Evolutionary conservation across 2,113 vertebrate species (phyloP), one percentile per base, ranked within the genome.

Genomic region (Cyprinodon tularosa): DNA sequence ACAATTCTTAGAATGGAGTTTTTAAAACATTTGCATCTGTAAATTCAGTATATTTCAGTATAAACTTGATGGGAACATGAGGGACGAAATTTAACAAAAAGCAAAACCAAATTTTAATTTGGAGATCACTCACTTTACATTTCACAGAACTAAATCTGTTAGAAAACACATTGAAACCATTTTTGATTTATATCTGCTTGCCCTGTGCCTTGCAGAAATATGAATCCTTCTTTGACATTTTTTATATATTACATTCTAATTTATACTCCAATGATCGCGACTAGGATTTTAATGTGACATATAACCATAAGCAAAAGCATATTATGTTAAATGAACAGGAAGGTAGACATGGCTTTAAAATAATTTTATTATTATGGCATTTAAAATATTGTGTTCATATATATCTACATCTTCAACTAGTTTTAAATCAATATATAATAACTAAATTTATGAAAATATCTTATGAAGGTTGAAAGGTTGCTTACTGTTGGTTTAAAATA

Each of bases 11-110:
- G 38, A 47, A 60, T 22, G 20, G 15, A 45, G 29, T 80, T 50
- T 85, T 80, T 84, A 59, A 40, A 37, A 48, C 20, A 76, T 39
- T 17, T 36, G 4, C 67, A 40, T 68, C 40, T 39, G 17, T 53
- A 39, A 39, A 64, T 37, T 38, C 69, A 47, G 12, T 39, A 17
- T 37, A 8, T 72, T 17, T 12, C 15, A 63, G 65, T 82, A 47
- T 36, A 74, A 71, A 47, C 37, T 53, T 50, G 11, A 12, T 20
- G 17, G 37, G 50, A 40, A 50, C 8, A 67, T 11, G 4, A 50
- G 57, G 39, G 29, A 59, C 12, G 22, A 65, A 71, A 64, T 14
- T 40, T 50, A 59, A 72, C 39, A 1, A 42, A 62, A 62, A 65
- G 5, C 68, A 72, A 38, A 10, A 14, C 9, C 36, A n/a, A 62